A percentile compares a stretch with the other conserved stretches of the same genome.
phyloP scores from a whole-genome alignment of 23 tunicate genomes.

The Phallusia fumigata region DNA sequence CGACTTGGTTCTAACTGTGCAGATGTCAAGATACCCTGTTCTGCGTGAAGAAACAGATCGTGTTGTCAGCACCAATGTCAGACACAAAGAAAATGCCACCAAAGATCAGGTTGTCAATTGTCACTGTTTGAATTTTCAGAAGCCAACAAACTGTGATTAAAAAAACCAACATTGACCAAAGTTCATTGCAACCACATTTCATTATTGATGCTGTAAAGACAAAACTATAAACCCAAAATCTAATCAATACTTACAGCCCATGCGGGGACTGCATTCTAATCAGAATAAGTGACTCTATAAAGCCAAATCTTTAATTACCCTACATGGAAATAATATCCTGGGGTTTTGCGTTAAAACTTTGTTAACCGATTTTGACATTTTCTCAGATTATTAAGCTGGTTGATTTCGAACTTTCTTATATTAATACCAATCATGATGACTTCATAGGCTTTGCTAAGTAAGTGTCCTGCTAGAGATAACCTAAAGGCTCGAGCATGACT shows the following conservation, averaged over 20 bases:
- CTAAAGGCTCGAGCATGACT: background rate
- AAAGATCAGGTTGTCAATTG: slow-evolving; percentile 70
- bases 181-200: no score
- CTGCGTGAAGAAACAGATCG: slow-evolving; percentile 94
- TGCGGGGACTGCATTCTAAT: no score
- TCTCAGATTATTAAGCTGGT: slow-evolving; percentile 57
- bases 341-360: background rate
- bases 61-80: slow-evolving; percentile 73
- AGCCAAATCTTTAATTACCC: no score
- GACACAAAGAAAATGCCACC: slow-evolving; percentile 59
- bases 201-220: no score
- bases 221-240: no score
- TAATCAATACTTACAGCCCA: no score
- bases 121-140: no score
- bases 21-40: slow-evolving; percentile 91
- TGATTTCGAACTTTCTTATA: slow-evolving; percentile 89
- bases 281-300: no score
- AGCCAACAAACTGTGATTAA: no score
- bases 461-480: background rate
- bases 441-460: slow-evolving; percentile 97
- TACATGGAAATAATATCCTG: no score
- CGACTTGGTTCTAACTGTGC: background rate
- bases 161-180: no score
- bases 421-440: slow-evolving; percentile 95
- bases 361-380: background rate